These are phyloP conservation scores for Damaliscus lunatus DNA, from an alignment of 2,113 vertebrate species.

Conservation along the genomic window DNA sequence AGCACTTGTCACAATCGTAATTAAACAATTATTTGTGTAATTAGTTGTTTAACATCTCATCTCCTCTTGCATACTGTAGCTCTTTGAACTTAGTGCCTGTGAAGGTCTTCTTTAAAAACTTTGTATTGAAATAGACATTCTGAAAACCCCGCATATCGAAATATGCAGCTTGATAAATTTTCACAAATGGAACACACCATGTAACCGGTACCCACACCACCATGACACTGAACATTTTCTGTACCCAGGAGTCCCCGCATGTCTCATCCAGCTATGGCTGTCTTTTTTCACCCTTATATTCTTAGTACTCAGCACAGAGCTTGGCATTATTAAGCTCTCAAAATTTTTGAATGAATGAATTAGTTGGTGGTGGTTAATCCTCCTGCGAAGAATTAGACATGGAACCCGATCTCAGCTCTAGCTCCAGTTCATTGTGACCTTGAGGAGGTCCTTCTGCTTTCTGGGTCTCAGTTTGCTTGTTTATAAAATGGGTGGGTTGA, in stretches of 20 bases:
- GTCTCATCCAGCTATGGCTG: neutral
- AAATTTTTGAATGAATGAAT: conserved; percentile 2
- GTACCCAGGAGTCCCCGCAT: neutral
- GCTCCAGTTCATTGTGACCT: neutral
- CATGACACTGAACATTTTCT: neutral
- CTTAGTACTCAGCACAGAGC: neutral
- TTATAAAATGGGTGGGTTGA: neutral
- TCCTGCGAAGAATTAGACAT: neutral
- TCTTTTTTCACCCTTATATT: neutral
- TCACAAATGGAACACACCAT: neutral
- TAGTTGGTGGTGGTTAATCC: neutral
- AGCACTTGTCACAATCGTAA: neutral
- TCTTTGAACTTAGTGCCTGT: neutral
- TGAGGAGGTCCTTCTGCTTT: neutral
- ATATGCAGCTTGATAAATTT: neutral
- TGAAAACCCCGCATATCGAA: neutral
- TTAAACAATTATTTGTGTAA: conserved; percentile 2
- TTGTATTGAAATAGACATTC: neutral
- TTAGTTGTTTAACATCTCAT: neutral
- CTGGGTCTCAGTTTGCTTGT: conserved; percentile 1
- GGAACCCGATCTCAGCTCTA: neutral
- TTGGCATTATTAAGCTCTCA: neutral
- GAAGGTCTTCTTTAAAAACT: neutral
- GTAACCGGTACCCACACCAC: neutral
- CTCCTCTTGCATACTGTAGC: neutral